Percentiles rank a stretch among this genome's conserved stretches.
Conservation (phyloP, 2,888 invertebrate genomes). For the Erannis defoliaria region DNA sequence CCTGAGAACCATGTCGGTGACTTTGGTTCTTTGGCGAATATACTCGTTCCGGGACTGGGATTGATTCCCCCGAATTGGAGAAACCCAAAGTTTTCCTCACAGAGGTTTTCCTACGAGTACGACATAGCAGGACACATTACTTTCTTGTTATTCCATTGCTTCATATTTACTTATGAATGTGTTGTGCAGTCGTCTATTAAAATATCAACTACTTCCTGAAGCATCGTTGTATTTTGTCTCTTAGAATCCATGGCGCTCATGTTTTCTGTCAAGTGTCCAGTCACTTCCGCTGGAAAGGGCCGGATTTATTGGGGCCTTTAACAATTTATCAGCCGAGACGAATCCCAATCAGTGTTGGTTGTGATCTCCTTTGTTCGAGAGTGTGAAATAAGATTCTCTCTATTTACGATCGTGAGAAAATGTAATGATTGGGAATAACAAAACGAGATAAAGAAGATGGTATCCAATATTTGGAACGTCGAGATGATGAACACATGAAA, state of each 20-base stretch:
- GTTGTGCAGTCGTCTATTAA: too few species aligned
- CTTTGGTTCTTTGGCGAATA: too few species aligned
- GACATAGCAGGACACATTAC: too few species aligned
- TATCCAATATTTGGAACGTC: not conserved
- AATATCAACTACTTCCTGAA: not conserved
- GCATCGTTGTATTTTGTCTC: slow-evolving; percentile 26
- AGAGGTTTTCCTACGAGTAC: too few species aligned
- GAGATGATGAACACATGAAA: too few species aligned
- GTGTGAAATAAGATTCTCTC: slow-evolving; percentile 44
- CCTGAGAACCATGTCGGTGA: too few species aligned
- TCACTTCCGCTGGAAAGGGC: slow-evolving; percentile 62
- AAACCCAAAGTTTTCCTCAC: too few species aligned
- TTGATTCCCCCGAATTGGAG: too few species aligned
- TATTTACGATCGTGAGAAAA: slow-evolving; percentile 36
- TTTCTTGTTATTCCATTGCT: too few species aligned
- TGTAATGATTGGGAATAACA: not conserved
- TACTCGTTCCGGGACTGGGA: too few species aligned
- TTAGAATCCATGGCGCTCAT: slow-evolving; percentile 26
- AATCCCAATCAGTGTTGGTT: slow-evolving; percentile 65
- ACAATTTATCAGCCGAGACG: slow-evolving; percentile 67
- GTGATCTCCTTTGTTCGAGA: slow-evolving; percentile 53
- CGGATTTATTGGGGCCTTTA: slow-evolving; percentile 67
- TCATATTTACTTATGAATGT: too few species aligned
- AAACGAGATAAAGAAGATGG: not conserved
- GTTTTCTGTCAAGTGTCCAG: slow-evolving; percentile 51